Percentiles rank a stretch among this genome's conserved stretches.
Evolutionary conservation across 2,888 invertebrate species (phyloP).

Genomic region (Helleia helle): DNA sequence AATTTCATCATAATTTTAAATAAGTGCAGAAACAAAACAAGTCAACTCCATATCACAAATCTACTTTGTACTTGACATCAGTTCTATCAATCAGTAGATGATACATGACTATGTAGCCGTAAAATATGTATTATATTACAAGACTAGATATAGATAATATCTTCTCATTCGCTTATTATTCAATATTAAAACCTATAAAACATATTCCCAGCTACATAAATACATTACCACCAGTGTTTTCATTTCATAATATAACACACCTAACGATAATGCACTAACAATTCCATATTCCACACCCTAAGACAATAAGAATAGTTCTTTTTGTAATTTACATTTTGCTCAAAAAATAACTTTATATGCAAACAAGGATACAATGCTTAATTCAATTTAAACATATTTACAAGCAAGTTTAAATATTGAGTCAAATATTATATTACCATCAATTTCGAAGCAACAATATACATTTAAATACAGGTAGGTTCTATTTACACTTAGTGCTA

Average conservation of each 20-base stretch:
- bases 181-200: too few relatives aligned
- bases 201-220: neutral
- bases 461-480: conserved; percentile 8
- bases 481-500: conserved; percentile 21
- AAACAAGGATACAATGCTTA: conserved; percentile 6
- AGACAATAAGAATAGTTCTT: conserved; percentile 5
- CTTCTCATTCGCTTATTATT: too few relatives aligned
- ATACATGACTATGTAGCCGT: neutral
- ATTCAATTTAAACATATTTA: conserved; percentile 16
- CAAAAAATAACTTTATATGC: conserved; percentile 7
- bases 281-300: conserved; percentile 51
- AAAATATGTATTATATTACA: neutral
- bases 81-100: conserved; percentile 1
- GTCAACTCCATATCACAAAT: too few relatives aligned
- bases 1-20: too few relatives aligned
- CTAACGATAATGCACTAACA: conserved; percentile 31
- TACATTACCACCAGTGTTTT: neutral
- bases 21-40: too few relatives aligned
- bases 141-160: neutral
- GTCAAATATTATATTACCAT: conserved; percentile 1
- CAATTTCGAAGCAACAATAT: neutral
- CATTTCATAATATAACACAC: neutral
- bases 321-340: conserved; percentile 7
- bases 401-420: conserved; percentile 9
- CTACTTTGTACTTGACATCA: conserved; percentile 7